A percentile compares a stretch with the other conserved stretches of the same genome.
Evolutionary conservation across 2,113 vertebrate genomes (phyloP).

Genomic region (Callocephalon fimbriatum): DNA sequence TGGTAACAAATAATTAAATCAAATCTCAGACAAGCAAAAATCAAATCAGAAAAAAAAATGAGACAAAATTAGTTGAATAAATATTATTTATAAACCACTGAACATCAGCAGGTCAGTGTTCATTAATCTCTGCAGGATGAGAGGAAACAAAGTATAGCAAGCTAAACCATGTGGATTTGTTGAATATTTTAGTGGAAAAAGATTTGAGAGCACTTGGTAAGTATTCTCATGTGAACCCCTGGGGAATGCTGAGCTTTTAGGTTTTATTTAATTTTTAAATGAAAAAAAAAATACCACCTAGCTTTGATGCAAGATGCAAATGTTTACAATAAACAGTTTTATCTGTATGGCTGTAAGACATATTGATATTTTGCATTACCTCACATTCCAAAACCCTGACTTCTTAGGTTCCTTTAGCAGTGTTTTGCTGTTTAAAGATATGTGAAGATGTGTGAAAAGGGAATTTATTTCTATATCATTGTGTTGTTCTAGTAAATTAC

Average conservation of each 20-base stretch:
- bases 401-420: neutral
- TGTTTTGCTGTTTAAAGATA: neutral
- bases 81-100: neutral
- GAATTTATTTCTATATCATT: neutral
- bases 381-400: neutral
- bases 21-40: neutral
- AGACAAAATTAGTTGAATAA: neutral
- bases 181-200: neutral
- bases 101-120: neutral
- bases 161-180: neutral
- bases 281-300: neutral
- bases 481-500: neutral
- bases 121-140: neutral
- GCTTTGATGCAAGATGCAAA: neutral
- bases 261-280: neutral
- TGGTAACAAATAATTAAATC: neutral
- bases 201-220: neutral
- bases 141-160: neutral
- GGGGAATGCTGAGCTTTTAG: neutral
- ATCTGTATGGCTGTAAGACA: neutral
- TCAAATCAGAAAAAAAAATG: neutral
- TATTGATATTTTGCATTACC: neutral
- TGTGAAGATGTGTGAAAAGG: neutral
- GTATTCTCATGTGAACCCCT: neutral
- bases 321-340: neutral